phyloP scores from a whole-genome alignment of 2,113 vertebrate species.

The Lepisosteus osseus region DNA sequence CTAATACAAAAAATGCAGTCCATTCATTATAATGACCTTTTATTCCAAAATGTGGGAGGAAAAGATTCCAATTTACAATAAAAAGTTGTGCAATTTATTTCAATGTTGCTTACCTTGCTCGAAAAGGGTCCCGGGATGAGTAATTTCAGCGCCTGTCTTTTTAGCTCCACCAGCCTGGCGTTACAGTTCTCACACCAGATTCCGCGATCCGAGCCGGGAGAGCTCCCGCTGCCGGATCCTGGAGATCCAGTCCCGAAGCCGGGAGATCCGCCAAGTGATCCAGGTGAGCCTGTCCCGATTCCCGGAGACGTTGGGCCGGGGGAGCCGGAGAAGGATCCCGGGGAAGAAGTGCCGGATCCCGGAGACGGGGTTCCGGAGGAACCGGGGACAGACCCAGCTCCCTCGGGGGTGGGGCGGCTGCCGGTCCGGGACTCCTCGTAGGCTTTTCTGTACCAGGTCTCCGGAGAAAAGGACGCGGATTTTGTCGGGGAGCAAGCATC shows the following conservation, averaged over 20 bases:
- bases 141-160: slow-evolving; percentile 88
- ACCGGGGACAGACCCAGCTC: slow-evolving; percentile 87
- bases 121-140: slow-evolving; percentile 86
- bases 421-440: slow-evolving; percentile 83
- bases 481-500: slow-evolving; percentile 86
- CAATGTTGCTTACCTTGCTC: slow-evolving; percentile 74
- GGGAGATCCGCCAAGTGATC: slow-evolving; percentile 88
- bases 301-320: slow-evolving; percentile 87
- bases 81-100: too few relatives aligned
- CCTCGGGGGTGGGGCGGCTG: slow-evolving; percentile 82
- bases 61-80: too few relatives aligned
- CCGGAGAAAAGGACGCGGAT: slow-evolving; percentile 83
- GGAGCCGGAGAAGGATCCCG: slow-evolving; percentile 86
- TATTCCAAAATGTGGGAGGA: too few relatives aligned
- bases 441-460: slow-evolving; percentile 90
- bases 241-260: slow-evolving; percentile 86
- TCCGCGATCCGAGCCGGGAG: slow-evolving; percentile 88
- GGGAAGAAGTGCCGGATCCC: slow-evolving; percentile 90
- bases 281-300: slow-evolving; percentile 86
- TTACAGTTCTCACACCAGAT: slow-evolving; percentile 95
- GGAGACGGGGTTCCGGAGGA: slow-evolving; percentile 90
- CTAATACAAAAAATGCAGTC: too few relatives aligned
- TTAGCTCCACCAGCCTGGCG: slow-evolving; percentile 87
- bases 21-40: too few relatives aligned
- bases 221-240: slow-evolving; percentile 89